Conservation (phyloP, 2,797 vertebrate genomes). For the Labeo calbasu region DNA sequence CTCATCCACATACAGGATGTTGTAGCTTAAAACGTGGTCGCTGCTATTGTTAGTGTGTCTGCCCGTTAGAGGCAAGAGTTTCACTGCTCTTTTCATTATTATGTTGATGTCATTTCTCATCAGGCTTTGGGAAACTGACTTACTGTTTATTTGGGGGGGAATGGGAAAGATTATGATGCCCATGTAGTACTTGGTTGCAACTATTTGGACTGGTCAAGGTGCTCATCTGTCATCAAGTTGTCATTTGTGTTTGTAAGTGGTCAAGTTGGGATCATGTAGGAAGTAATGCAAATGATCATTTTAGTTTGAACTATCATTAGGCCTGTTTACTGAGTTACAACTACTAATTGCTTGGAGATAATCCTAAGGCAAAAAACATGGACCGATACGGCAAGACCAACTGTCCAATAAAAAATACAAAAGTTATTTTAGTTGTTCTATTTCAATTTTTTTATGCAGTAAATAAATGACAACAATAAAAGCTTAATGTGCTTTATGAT, state of each 20-base stretch:
- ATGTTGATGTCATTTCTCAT: background rate
- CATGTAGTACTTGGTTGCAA: background rate
- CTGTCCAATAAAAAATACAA: background rate
- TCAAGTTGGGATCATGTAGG: background rate
- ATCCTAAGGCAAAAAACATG: too few relatives aligned
- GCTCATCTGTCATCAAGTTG: slow-evolving; percentile 23
- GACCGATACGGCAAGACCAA: background rate
- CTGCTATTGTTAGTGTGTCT: slow-evolving; percentile 56
- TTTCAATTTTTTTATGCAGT: background rate
- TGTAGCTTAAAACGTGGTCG: slow-evolving; percentile 59
- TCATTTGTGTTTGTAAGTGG: background rate
- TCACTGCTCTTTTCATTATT: background rate
- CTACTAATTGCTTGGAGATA: background rate
- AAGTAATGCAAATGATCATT: background rate
- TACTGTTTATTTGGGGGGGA: background rate
- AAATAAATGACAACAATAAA: background rate
- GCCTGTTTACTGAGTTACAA: background rate
- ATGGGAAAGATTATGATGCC: background rate
- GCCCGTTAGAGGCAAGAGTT: slow-evolving; percentile 12
- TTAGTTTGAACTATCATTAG: background rate
- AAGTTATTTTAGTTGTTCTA: background rate
- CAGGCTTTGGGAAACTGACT: background rate
- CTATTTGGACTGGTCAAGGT: background rate
- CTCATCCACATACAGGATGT: slow-evolving; percentile 53
- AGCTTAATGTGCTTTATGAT: background rate